These are phyloP conservation scores for Gephyroberyx darwinii DNA, from an alignment of 2,797 vertebrate genomes.

Conservation along the genomic window DNA sequence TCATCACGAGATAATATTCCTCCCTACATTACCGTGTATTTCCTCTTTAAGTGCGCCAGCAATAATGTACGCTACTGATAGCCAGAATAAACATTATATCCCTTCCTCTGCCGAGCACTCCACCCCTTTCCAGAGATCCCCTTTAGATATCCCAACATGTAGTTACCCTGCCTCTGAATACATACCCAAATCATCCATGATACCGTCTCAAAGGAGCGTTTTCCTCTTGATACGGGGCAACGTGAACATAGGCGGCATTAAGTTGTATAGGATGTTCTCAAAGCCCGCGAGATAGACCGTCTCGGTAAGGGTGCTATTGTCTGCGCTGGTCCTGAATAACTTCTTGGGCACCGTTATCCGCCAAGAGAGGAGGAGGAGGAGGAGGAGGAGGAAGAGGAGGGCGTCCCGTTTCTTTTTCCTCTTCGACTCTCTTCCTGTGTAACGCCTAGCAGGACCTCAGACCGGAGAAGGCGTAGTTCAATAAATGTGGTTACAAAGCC, in stretches of 20 bases:
- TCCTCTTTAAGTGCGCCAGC: conserved; percentile 24
- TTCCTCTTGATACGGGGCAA: conserved; percentile 35
- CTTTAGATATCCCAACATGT: conserved; percentile 53
- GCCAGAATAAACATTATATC: conserved; percentile 48
- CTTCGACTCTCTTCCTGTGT: conserved; percentile 72
- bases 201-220: conserved; percentile 45
- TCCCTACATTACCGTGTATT: conserved; percentile 15
- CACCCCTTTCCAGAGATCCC: conserved; percentile 69
- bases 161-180: conserved; percentile 37
- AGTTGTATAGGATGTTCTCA: conserved; percentile 36
- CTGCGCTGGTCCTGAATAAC: conserved; percentile 68
- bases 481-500: conserved; percentile 68
- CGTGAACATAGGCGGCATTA: conserved; percentile 44
- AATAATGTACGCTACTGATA: conserved; percentile 26
- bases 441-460: conserved; percentile 62
- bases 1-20: not conserved
- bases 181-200: conserved; percentile 85
- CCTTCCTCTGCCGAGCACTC: conserved; percentile 65
- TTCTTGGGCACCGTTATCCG: conserved; percentile 81
- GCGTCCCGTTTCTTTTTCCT: conserved; percentile 69
- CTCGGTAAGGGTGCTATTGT: conserved; percentile 58
- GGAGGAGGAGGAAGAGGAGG: conserved; percentile 60
- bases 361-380: conserved; percentile 60
- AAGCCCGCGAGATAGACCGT: conserved; percentile 20
- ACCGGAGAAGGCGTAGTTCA: conserved; percentile 73